Conservation (phyloP, 2,888 invertebrate species). For the Scaptomyza polygonia region DNA sequence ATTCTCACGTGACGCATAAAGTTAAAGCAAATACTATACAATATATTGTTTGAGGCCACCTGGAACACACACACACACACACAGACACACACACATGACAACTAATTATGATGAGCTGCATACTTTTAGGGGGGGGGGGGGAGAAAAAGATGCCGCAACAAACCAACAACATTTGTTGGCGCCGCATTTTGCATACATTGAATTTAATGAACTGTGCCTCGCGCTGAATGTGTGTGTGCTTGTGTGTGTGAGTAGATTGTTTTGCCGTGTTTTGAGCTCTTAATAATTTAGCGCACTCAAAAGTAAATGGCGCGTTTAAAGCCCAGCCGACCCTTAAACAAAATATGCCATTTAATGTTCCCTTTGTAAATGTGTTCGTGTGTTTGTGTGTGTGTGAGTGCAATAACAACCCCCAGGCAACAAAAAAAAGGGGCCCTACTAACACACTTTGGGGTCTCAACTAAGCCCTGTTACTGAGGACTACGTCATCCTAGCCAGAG, state of each 20-base stretch:
- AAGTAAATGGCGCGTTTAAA: slow-evolving; percentile 77
- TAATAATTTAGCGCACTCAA: slow-evolving; percentile 71
- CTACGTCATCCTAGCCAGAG: slow-evolving; percentile 71
- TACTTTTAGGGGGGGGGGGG: slow-evolving; percentile 69
- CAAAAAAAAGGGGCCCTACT: slow-evolving; percentile 60
- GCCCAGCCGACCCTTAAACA: slow-evolving; percentile 68
- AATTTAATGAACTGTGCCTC: slow-evolving; percentile 64
- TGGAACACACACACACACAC: slow-evolving; percentile 12
- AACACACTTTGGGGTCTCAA: slow-evolving; percentile 60
- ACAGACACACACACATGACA: slow-evolving; percentile 27
- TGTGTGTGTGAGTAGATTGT: slow-evolving; percentile 24
- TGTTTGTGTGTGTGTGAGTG: slow-evolving; percentile 39
- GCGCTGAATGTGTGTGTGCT: slow-evolving; percentile 13
- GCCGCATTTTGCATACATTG: slow-evolving; percentile 71
- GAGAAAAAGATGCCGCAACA: slow-evolving; percentile 16
- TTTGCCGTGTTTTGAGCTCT: slow-evolving; percentile 58
- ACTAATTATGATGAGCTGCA: slow-evolving; percentile 70
- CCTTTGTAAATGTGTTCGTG: slow-evolving; percentile 34
- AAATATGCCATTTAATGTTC: slow-evolving; percentile 66
- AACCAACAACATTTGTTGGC: slow-evolving; percentile 51
- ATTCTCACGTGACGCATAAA: slow-evolving; percentile 79
- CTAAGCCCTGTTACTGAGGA: slow-evolving; percentile 57
- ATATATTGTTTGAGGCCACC: slow-evolving; percentile 23
- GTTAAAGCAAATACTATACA: slow-evolving; percentile 26
- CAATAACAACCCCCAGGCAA: slow-evolving; percentile 66